Conservation (phyloP, 1,140 invertebrate species). For the Neodiprion fabricii region DNA sequence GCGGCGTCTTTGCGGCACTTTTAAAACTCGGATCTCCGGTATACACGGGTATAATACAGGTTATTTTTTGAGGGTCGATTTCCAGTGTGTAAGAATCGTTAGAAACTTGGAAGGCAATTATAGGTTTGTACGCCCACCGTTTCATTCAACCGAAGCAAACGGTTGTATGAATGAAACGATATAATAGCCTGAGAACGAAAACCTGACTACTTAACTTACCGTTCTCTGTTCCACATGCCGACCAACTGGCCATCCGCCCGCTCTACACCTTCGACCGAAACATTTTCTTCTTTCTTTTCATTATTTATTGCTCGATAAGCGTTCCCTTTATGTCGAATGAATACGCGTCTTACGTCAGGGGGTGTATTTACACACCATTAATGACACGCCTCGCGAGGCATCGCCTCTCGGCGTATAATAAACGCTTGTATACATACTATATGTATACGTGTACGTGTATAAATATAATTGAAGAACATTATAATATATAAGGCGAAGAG, state of each 20-base stretch:
- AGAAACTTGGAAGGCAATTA: conserved; percentile 4
- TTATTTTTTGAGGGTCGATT: not conserved
- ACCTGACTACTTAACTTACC: conserved; percentile 7
- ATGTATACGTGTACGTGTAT: no score
- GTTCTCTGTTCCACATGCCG: conserved; percentile 4
- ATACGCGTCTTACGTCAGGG: no score
- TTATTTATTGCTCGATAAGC: not conserved
- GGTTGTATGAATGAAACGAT: not conserved
- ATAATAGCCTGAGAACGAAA: conserved; percentile 7
- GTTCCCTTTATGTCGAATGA: not conserved
- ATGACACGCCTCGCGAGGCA: no score
- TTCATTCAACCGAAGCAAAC: conserved; percentile 7
- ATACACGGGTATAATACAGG: not conserved
- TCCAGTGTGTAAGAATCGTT: not conserved
- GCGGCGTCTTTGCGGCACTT: no score
- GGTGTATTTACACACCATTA: no score
- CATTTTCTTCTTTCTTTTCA: not conserved
- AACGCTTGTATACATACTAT: no score
- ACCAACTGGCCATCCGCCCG: not conserved
- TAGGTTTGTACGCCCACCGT: not conserved
- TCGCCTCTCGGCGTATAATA: no score
- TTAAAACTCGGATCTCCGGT: no score
- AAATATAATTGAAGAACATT: no score
- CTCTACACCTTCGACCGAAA: not conserved
- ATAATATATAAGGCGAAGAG: no score